These are phyloP conservation scores for Pangasius larnaudii DNA, from an alignment of 2,797 vertebrate species.

Conservation along the genomic window DNA sequence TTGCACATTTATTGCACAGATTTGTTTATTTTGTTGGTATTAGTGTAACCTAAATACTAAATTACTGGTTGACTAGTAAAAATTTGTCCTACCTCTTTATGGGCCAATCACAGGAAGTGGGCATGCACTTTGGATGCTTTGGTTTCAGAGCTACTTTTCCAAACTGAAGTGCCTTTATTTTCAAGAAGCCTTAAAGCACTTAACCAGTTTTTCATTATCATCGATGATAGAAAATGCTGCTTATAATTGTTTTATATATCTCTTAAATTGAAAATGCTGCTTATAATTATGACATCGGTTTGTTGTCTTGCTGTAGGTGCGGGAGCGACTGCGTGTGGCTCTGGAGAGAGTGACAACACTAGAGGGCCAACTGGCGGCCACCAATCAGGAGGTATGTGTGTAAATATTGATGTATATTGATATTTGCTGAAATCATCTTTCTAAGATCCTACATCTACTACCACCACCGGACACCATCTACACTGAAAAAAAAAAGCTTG, in stretches of 20 bases:
- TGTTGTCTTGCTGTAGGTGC: conserved; percentile 77
- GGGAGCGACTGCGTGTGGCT: conserved; percentile 89
- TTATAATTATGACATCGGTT: background rate
- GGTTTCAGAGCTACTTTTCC: background rate
- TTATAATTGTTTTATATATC: background rate
- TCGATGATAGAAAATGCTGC: background rate
- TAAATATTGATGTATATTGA: background rate
- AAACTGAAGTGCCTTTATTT: background rate
- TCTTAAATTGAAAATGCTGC: background rate
- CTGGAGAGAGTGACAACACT: conserved; percentile 89
- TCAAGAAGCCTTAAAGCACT: background rate
- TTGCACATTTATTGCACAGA: background rate
- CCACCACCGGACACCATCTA: background rate
- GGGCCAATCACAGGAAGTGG: background rate
- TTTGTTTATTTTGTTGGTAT: background rate
- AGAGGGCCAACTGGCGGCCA: conserved; percentile 87
- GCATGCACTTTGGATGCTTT: background rate
- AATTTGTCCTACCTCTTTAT: background rate
- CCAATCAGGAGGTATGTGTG: conserved; percentile 86
- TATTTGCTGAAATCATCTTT: background rate
- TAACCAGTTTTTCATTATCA: background rate
- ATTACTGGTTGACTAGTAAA: background rate
- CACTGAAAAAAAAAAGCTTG: too few relatives aligned
- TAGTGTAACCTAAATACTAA: too few relatives aligned
- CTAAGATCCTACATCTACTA: background rate